These are phyloP conservation scores for Galerucella nymphaeae DNA, from an alignment of 2,888 invertebrate species.

Conservation along the genomic window DNA sequence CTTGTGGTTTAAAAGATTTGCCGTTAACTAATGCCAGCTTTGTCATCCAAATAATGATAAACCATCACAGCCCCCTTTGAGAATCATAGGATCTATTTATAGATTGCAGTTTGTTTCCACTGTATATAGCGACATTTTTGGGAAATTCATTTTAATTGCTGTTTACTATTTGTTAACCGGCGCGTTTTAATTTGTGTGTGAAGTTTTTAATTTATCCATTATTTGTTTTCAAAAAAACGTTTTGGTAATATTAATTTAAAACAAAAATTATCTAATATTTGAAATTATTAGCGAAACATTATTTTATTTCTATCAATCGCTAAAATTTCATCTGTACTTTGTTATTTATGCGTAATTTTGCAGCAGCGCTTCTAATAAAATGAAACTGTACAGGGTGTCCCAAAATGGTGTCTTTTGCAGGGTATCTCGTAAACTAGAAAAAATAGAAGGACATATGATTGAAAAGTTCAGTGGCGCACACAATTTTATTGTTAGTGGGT, in stretches of 20 bases:
- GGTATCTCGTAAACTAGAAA: too few species aligned
- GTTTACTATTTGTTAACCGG: slow-evolving; percentile 1
- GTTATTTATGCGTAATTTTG: too few species aligned
- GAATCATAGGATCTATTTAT: slow-evolving; percentile 43
- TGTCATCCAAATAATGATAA: slow-evolving; percentile 35
- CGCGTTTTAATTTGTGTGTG: not conserved
- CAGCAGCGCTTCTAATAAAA: too few species aligned
- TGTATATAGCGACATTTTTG: slow-evolving; percentile 40
- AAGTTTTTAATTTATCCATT: not conserved
- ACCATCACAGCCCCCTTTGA: slow-evolving; percentile 41
- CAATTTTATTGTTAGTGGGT: too few species aligned
- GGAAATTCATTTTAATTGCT: slow-evolving; percentile 40
- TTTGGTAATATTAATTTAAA: not conserved
- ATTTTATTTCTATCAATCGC: too few species aligned
- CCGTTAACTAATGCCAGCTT: slow-evolving; percentile 24
- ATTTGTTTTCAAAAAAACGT: not conserved
- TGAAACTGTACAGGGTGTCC: too few species aligned
- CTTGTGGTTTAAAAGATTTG: slow-evolving; percentile 19
- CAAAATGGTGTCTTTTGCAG: too few species aligned
- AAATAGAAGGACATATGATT: too few species aligned
- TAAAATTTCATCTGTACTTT: too few species aligned
- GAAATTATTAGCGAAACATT: too few species aligned
- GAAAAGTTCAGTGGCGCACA: too few species aligned
- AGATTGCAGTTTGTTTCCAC: slow-evolving; percentile 39
- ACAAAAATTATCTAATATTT: too few species aligned